Base-by-base conservation (phyloP, 1,140 invertebrate genomes). In the Diorhabda sublineata region DNA sequence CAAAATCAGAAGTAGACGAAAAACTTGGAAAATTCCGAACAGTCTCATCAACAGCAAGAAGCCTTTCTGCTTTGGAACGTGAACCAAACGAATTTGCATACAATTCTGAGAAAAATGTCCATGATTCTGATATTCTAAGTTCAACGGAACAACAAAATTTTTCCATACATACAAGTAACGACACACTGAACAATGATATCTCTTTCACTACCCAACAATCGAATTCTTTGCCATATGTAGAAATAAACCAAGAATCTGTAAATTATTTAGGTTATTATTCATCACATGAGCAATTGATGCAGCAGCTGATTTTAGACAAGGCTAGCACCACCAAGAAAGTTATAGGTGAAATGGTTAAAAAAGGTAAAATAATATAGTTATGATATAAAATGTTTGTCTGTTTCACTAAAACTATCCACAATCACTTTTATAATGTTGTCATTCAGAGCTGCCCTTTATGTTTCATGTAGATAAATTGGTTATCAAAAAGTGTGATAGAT, bases 181-280 rank as follows among this genome's bases (percentile, higher is more conserved):
- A 71, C 66, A 64, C 63, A 67, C 52, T 44, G 43, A 67, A 58
- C n/a, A 73, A 66, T 45, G 47, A 61, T 11, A 61, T 45, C 41
- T 69, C 63, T 9, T 62, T 5, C 11, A 42, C 64, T 3, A 69
- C 43, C 42, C 67, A 66, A 45, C 64, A 69, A 43, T 68, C 61
- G 8, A 60, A 2, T 61, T 64, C 26, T 43, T 57, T 73, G 42
- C 66, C 69, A 6, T 71, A 76, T 61, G 65, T 79, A 11, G 75
- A 72, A 72, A 81, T 86, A 69, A 84, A 86, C 42, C 87, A 87
- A 72, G 90, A 91, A 77, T 86, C 84, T 7, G 86, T 91, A 2
- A 90, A 90, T 81, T 92, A 92, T 79, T 81, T 92, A 7, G 90
- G 90, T 3, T 92, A 91, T 74, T 92, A 90, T 77, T 91, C 90